Conservation (phyloP, 2,797 vertebrate species). For the Liasis olivaceus region DNA sequence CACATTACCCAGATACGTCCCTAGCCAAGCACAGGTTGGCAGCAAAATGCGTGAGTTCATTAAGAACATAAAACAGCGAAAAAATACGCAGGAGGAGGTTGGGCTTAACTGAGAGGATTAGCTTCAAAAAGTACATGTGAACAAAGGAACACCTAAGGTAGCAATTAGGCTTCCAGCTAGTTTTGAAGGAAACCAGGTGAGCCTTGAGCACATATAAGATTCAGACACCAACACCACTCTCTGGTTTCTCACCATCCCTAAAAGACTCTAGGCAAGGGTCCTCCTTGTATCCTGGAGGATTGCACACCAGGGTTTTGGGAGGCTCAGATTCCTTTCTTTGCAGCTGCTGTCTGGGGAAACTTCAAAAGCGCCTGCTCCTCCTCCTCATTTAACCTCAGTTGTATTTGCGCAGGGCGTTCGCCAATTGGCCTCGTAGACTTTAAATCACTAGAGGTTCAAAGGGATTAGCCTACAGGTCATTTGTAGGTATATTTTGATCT, state of each 20-base stretch:
- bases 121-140: background rate
- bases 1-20: background rate
- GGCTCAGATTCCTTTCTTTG: background rate
- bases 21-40: background rate
- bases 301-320: background rate
- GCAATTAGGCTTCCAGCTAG: no score
- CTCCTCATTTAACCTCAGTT: background rate
- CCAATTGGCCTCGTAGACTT: background rate
- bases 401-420: background rate
- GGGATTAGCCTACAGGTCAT: background rate
- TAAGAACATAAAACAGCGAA: background rate
- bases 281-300: background rate
- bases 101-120: background rate
- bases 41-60: background rate
- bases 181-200: background rate
- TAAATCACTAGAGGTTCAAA: background rate
- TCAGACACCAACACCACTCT: background rate
- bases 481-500: background rate
- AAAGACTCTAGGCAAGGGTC: background rate
- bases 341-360: background rate
- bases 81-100: background rate
- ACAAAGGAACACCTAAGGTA: background rate
- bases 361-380: background rate
- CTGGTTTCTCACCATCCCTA: background rate
- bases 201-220: background rate